phyloP scores from a whole-genome alignment of 37 sponge, comb jelly and placozoan species.

The Dysidea cf. avara region DNA sequence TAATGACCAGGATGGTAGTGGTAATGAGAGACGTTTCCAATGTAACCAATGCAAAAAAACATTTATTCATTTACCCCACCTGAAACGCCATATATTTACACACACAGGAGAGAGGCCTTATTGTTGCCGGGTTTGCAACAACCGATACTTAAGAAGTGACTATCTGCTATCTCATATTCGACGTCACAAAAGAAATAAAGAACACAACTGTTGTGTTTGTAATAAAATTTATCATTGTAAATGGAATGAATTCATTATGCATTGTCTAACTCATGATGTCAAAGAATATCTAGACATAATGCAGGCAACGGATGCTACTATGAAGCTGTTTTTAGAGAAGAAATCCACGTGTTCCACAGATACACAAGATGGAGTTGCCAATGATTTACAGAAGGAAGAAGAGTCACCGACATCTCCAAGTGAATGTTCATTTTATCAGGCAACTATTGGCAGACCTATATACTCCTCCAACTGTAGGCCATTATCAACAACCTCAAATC shows the following conservation, averaged over 20 bases:
- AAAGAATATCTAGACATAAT: no score
- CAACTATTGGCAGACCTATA: no score
- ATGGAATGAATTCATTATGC: conserved; percentile 58
- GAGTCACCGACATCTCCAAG: no score
- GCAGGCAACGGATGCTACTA: no score
- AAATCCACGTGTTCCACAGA: no score
- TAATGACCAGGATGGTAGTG: neutral
- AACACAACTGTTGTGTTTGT: conserved; percentile 74
- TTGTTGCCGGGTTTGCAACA: conserved; percentile 67
- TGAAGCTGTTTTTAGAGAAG: no score
- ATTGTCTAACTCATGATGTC: conserved; percentile 33
- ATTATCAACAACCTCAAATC: no score
- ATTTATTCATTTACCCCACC: conserved; percentile 61
- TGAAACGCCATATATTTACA: conserved; percentile 62
- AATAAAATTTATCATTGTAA: conserved; percentile 65
- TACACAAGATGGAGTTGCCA: no score
- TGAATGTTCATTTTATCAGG: no score
- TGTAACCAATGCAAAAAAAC: conserved; percentile 61
- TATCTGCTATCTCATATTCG: conserved; percentile 71
- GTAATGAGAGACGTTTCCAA: conserved; percentile 46
- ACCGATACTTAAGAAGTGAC: conserved; percentile 63
- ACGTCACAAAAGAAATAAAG: conserved; percentile 49
- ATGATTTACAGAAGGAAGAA: no score
- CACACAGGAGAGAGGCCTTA: conserved; percentile 83
- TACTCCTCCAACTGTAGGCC: no score